A percentile compares a stretch with the other conserved stretches of the same genome.
Conservation (phyloP, 2,113 vertebrate genomes). For the Sorex fumeus region DNA sequence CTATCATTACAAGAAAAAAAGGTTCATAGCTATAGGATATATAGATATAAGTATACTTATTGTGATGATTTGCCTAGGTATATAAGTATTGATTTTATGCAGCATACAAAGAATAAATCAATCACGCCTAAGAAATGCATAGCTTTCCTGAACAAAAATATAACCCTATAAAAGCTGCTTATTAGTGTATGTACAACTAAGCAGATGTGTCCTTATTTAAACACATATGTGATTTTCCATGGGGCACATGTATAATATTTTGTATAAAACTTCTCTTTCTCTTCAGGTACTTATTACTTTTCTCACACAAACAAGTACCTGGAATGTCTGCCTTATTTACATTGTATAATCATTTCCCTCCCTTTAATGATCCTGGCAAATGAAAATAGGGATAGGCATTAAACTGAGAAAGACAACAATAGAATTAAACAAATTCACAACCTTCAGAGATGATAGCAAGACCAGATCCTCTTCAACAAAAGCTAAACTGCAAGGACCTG, state of each 20-base stretch:
- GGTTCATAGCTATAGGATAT: not conserved
- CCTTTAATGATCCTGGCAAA: not conserved
- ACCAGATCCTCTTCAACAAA: slow-evolving; percentile 18
- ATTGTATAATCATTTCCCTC: not conserved
- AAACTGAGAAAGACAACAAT: not conserved
- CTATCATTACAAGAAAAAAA: not conserved
- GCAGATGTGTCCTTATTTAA: not conserved
- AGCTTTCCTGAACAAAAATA: not conserved
- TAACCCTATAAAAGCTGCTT: not conserved
- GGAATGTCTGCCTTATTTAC: not conserved
- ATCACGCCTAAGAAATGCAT: not conserved
- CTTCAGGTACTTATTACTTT: not conserved
- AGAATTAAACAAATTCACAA: not conserved
- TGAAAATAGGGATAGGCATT: not conserved
- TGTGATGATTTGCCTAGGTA: not conserved
- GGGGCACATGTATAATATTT: not conserved
- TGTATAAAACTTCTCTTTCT: not conserved
- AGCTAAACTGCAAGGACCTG: not conserved
- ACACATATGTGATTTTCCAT: not conserved
- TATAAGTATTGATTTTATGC: not conserved
- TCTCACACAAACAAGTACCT: not conserved
- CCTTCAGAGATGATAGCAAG: not conserved
- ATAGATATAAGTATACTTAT: not conserved
- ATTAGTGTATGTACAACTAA: not conserved
- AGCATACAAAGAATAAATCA: not conserved